Conservation (phyloP, 1,140 invertebrate species). For the Battus philenor region DNA sequence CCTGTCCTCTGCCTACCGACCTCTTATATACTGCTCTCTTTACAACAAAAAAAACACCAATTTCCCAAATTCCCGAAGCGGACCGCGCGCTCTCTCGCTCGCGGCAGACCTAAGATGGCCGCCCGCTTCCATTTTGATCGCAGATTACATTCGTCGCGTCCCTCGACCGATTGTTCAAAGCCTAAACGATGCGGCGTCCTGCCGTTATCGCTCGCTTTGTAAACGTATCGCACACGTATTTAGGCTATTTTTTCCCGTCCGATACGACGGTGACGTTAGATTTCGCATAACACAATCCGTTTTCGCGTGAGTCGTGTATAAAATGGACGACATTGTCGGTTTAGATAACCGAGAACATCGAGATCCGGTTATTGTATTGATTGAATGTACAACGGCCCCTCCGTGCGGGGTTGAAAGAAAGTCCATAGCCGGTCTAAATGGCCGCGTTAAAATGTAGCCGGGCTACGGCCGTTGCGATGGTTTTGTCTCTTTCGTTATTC, state of each 20-base stretch:
- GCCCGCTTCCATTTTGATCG: constrained; percentile 72
- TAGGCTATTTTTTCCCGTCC: constrained; percentile 61
- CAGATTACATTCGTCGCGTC: constrained; percentile 61
- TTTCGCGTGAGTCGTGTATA: constrained; percentile 16
- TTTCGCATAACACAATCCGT: constrained; percentile 13
- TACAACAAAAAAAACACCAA: constrained; percentile 73
- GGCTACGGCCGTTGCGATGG: constrained; percentile 30
- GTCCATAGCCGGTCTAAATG: constrained; percentile 33
- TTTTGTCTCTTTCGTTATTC: constrained; percentile 56
- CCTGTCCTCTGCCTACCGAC: constrained; percentile 61
- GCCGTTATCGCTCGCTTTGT: constrained; percentile 35
- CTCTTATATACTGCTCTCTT: constrained; percentile 73
- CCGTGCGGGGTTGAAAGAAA: constrained; percentile 40
- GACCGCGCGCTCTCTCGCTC: constrained; percentile 65
- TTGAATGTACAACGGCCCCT: constrained; percentile 34
- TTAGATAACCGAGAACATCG: constrained; percentile 16
- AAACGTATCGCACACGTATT: constrained; percentile 65
- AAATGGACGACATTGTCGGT: constrained; percentile 18
- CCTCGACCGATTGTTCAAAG: constrained; percentile 51
- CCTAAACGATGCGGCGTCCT: constrained; percentile 48
- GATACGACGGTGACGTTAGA: constrained; percentile 38
- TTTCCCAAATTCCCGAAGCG: constrained; percentile 73
- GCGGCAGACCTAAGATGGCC: constrained; percentile 70
- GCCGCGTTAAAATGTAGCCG: constrained; percentile 41
- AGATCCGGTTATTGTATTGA: constrained; percentile 52